A percentile compares a stretch with the other conserved stretches of the same genome.
These are phyloP conservation scores for Nomada flava DNA, from an alignment of 2,888 invertebrate genomes.

Conservation along the genomic window DNA sequence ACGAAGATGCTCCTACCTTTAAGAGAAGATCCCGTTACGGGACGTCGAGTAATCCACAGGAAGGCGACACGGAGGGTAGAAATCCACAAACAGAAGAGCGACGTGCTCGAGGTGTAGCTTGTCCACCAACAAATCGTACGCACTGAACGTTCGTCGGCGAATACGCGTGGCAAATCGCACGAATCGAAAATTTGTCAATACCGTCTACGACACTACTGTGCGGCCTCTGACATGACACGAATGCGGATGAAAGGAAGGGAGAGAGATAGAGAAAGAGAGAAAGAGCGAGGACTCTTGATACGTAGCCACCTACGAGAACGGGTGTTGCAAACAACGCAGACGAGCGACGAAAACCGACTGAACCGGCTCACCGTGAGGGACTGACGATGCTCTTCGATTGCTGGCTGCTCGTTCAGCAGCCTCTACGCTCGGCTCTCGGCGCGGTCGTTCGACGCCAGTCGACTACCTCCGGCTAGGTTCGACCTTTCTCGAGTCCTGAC, in stretches of 20 bases:
- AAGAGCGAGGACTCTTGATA: constrained; percentile 22
- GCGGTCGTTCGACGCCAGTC: constrained; percentile 57
- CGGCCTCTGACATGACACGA: constrained; percentile 24
- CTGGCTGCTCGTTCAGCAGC: constrained; percentile 54
- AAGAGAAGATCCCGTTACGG: constrained; percentile 53
- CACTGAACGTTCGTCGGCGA: constrained; percentile 60
- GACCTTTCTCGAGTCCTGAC: constrained; percentile 56
- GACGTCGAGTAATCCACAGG: constrained; percentile 68
- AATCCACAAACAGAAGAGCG: constrained; percentile 56
- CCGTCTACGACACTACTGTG: constrained; percentile 14
- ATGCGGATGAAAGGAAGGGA: constrained; percentile 1
- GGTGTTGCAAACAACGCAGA: constrained; percentile 38
- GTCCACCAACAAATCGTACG: constrained; percentile 64
- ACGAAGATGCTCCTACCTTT: constrained; percentile 52
- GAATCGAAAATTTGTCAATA: background rate
- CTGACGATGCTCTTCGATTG: constrained; percentile 65
- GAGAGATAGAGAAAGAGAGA: constrained; percentile 8
- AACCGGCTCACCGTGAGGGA: constrained; percentile 74
- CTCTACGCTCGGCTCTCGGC: constrained; percentile 56
- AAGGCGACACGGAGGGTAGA: constrained; percentile 47
- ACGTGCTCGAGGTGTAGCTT: constrained; percentile 24
- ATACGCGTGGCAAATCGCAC: constrained; percentile 1
- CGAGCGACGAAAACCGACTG: constrained; percentile 58
- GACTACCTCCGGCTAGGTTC: constrained; percentile 54
- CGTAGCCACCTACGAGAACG: constrained; percentile 48